These are phyloP conservation scores for Drosophila mercatorum DNA, from an alignment of 2,888 invertebrate genomes.

Conservation along the genomic window DNA sequence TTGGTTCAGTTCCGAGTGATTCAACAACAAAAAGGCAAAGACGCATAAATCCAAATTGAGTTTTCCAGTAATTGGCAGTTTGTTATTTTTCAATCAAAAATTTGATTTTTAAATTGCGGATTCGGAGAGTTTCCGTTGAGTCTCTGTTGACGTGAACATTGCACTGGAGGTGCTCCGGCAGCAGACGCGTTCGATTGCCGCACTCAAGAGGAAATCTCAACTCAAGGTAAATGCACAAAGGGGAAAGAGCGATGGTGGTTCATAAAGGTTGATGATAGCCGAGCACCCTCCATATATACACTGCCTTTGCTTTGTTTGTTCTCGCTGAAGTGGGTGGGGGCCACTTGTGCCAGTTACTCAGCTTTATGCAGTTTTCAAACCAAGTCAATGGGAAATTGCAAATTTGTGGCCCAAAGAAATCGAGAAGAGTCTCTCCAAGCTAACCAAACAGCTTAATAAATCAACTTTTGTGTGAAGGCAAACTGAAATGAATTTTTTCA, in stretches of 20 bases:
- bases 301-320: slow-evolving; percentile 9
- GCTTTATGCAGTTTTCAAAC: slow-evolving; percentile 35
- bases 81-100: slow-evolving; percentile 19
- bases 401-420: not conserved
- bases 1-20: slow-evolving; percentile 23
- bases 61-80: slow-evolving; percentile 10
- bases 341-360: slow-evolving; percentile 65
- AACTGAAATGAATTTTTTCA: not conserved
- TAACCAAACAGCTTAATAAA: not conserved
- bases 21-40: slow-evolving; percentile 36
- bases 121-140: slow-evolving; percentile 4
- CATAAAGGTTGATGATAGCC: not conserved
- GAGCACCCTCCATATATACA: not conserved
- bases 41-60: slow-evolving; percentile 3
- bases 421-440: not conserved
- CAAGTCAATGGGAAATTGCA: slow-evolving; percentile 20
- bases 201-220: slow-evolving; percentile 86
- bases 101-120: slow-evolving; percentile 1
- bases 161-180: slow-evolving; percentile 92
- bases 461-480: too few species aligned
- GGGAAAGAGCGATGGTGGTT: not conserved
- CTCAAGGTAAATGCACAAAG: slow-evolving; percentile 80
- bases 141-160: slow-evolving; percentile 19
- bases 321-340: slow-evolving; percentile 29
- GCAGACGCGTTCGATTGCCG: slow-evolving; percentile 94